Percentiles rank a stretch among this genome's conserved stretches.
Evolutionary conservation across 1,140 invertebrate genomes (phyloP).

Genomic region (Conopomorpha cramerella): DNA sequence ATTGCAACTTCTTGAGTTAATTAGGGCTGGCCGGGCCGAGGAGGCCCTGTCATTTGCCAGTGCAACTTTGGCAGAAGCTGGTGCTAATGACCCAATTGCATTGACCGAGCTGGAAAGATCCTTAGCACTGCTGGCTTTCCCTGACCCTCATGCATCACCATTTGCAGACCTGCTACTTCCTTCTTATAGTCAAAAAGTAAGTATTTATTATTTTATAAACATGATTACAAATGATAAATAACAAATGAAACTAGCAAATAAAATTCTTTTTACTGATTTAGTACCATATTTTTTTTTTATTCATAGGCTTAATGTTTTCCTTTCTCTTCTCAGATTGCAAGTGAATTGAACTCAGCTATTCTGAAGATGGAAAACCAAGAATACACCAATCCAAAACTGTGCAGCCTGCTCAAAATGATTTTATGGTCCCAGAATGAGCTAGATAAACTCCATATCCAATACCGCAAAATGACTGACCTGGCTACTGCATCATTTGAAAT

Average conservation of each 20-base stretch:
- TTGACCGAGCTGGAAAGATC: conserved; percentile 83
- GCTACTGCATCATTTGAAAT: conserved; percentile 80
- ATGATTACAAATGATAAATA: no score
- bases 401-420: conserved; percentile 89
- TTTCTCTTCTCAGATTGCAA: conserved; percentile 78
- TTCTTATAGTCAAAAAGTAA: conserved; percentile 91
- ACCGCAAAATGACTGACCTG: conserved; percentile 90
- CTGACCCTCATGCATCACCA: conserved; percentile 92
- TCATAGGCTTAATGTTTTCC: no score
- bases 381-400: conserved; percentile 85
- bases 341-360: conserved; percentile 96
- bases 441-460: conserved; percentile 91
- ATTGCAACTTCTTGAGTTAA: conserved; percentile 93
- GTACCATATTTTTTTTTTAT: no score
- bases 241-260: no score
- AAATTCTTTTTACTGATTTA: no score
- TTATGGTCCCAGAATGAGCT: conserved; percentile 95
- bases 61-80: conserved; percentile 89
- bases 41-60: conserved; percentile 96
- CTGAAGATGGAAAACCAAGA: conserved; percentile 90
- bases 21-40: conserved; percentile 84
- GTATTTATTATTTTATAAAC: conserved; percentile 9
- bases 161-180: conserved; percentile 94
- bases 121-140: conserved; percentile 93
- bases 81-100: conserved; percentile 83